Evolutionary conservation across 2,888 invertebrate species (phyloP), one percentile per base, ranked within the genome.

Genomic region (Anticlea derivata): DNA sequence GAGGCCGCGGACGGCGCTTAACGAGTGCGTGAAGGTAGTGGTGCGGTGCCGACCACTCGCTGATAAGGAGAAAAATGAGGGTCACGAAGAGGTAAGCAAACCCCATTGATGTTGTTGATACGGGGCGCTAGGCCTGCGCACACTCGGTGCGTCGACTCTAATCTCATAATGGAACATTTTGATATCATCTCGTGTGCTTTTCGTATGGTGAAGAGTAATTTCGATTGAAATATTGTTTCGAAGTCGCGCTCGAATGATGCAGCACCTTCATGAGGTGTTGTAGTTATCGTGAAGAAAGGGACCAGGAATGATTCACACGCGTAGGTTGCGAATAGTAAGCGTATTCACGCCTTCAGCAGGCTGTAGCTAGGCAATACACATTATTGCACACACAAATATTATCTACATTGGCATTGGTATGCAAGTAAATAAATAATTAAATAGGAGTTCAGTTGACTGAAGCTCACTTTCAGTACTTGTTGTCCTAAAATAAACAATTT

Each of bases 1-100:
- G 57, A 81, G 91, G 66, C 90, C 90, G 55, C 82, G 88, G 73
- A 91, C 91, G 59, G 88, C 91, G 63, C 88, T 91, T 57, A 95
- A 95, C 78, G 98, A 99, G 87, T 95, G 96, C 74, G 98, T 99
- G 53, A 98, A 98, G 90, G 99, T 99, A 60, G 96, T 99, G 63
- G 99, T 99, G 47, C 92, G 99, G 78, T 98, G 99, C 91, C 94
- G 99, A 46, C 99, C 99, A 27, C 94, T 99, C 90, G 97, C 96
- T 68, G 94, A 95, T 62, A 96, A 95, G 68, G 99, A 99, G 89
- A 92, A 92, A 26, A 86, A 92, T 26, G 93, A 94, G 70, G 95
- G 95, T 12, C 94, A 94, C 86, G 92, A 86, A 54, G 94, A 95
- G 86, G 91, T 91, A 69, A 80, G 82, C 27, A 12, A 17, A 8